phyloP scores from a whole-genome alignment of 2,113 vertebrate genomes.

The Phalacrocorax carbo region DNA sequence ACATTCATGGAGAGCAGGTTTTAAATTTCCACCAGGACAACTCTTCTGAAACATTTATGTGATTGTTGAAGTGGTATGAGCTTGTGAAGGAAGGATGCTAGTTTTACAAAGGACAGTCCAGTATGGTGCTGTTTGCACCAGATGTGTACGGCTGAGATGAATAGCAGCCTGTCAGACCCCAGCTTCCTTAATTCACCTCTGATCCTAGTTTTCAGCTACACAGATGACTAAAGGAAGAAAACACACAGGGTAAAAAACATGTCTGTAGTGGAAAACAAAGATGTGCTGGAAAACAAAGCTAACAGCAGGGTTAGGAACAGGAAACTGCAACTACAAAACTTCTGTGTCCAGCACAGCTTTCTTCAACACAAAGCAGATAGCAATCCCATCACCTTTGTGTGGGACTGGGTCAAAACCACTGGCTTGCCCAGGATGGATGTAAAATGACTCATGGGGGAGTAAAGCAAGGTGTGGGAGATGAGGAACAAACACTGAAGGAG shows the following conservation, averaged over 20 bases:
- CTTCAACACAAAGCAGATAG: background rate
- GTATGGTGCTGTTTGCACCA: background rate
- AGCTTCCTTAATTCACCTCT: background rate
- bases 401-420: background rate
- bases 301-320: background rate
- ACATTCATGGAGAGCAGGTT: background rate
- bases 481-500: background rate
- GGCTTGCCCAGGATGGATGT: background rate
- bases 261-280: background rate
- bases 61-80: background rate
- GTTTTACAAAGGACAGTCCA: background rate
- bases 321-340: background rate
- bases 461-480: background rate
- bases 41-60: background rate
- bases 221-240: background rate
- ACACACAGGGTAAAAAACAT: fast-evolving
- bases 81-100: background rate
- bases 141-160: fast-evolving
- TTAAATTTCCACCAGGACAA: background rate
- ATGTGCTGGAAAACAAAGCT: background rate
- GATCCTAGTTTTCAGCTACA: background rate
- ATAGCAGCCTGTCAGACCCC: background rate
- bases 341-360: background rate
- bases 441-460: background rate
- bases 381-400: background rate